These are phyloP conservation scores for Meriones psammophilus DNA, from an alignment of 2,797 vertebrate genomes.

Conservation along the genomic window DNA sequence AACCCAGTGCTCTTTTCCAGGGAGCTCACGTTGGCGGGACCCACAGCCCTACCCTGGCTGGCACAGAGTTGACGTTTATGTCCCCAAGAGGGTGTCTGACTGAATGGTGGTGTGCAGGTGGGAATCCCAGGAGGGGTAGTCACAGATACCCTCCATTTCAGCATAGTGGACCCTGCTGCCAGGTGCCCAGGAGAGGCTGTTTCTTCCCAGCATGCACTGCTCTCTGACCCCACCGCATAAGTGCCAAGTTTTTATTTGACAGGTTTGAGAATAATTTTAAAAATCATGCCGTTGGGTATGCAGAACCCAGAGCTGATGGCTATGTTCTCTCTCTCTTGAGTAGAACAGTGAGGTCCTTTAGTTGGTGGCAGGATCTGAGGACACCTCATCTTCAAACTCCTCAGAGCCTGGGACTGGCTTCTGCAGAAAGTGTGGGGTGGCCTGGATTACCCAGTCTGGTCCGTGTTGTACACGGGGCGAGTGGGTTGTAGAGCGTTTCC, in stretches of 20 bases:
- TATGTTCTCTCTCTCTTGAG: background rate
- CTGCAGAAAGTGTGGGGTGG: constrained; percentile 92
- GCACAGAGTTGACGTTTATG: background rate
- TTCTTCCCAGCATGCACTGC: constrained; percentile 60
- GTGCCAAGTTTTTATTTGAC: constrained; percentile 85
- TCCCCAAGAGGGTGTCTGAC: background rate
- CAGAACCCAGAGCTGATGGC: constrained; percentile 62
- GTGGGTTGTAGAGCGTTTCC: constrained; percentile 96
- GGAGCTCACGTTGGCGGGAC: background rate
- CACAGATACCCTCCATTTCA: constrained; percentile 1
- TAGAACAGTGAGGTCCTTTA: constrained; percentile 63
- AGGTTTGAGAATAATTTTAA: constrained; percentile 74
- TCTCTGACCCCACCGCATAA: background rate
- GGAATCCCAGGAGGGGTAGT: constrained; percentile 36
- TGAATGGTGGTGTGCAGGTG: constrained; percentile 36
- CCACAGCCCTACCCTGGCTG: background rate
- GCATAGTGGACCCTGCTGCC: background rate
- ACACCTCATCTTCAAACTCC: background rate
- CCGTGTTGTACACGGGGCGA: constrained; percentile 97
- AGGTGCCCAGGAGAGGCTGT: background rate
- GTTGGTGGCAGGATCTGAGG: background rate
- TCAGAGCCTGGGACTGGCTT: constrained; percentile 89
- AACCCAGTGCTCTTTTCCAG: constrained; percentile 22
- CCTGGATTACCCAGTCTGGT: constrained; percentile 93
- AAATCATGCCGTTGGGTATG: constrained; percentile 61